phyloP scores from a whole-genome alignment of 2,797 vertebrate genomes.

The Propithecus perrieri region DNA sequence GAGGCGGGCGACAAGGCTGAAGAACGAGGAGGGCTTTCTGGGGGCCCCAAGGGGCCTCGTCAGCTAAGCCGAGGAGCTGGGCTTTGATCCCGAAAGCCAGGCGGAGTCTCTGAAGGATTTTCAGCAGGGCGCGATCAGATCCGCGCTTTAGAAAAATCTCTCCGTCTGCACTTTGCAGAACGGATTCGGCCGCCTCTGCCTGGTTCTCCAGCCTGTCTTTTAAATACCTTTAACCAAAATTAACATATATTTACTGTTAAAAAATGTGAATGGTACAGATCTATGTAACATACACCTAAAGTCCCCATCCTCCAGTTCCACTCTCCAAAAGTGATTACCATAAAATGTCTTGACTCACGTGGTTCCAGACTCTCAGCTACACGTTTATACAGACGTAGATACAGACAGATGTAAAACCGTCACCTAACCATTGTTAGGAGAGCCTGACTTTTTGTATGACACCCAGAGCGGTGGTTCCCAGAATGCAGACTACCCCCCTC shows the following conservation, averaged over 20 bases:
- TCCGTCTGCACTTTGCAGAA: background rate
- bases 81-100: background rate
- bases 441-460: background rate
- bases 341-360: background rate
- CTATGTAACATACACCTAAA: background rate
- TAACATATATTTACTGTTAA: background rate
- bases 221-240: background rate
- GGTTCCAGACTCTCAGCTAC: background rate
- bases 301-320: background rate
- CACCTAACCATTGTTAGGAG: background rate
- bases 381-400: background rate
- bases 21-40: background rate
- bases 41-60: background rate
- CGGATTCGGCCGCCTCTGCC: no score
- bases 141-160: background rate
- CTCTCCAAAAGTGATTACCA: background rate
- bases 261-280: background rate
- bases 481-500: background rate
- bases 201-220: background rate
- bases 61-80: rapidly evolving
- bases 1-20: no score
- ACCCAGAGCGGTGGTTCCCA: background rate
- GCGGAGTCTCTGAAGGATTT: background rate
- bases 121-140: background rate
- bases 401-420: background rate